Percentiles rank a stretch among this genome's conserved stretches.
phyloP scores from a whole-genome alignment of 2,113 vertebrate species.

The Antigone vipio region DNA sequence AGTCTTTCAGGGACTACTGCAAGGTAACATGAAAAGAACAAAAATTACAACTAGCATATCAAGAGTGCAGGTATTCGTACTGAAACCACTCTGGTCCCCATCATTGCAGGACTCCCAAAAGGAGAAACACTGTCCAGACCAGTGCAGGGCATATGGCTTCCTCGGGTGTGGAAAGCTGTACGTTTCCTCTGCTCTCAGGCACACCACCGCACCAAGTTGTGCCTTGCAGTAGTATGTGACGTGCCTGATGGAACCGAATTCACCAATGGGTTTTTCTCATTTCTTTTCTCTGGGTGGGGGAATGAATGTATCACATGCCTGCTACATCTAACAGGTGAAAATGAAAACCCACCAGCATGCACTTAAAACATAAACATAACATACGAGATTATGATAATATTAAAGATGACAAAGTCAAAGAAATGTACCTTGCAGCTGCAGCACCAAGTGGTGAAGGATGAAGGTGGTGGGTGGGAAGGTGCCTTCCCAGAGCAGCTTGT shows the following conservation, averaged over 20 bases:
- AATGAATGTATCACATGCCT: not conserved
- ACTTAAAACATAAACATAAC: not conserved
- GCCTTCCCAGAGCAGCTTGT: not conserved
- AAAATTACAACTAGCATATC: not conserved
- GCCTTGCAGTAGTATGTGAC: not conserved
- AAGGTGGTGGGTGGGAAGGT: not conserved
- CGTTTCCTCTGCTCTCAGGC: not conserved
- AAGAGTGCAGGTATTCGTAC: not conserved
- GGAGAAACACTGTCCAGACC: not conserved
- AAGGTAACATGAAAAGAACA: not conserved
- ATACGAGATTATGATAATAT: not conserved
- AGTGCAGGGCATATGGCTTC: rapidly evolving
- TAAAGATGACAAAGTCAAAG: not conserved
- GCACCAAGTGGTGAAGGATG: not conserved
- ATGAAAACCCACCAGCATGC: not conserved
- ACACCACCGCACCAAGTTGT: not conserved
- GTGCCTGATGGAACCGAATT: not conserved
- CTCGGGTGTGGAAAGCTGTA: rapidly evolving
- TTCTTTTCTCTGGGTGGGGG: not conserved
- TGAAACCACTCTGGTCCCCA: not conserved
- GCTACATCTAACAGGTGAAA: not conserved
- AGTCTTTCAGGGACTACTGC: not conserved
- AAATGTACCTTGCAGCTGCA: not conserved
- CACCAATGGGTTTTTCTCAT: not conserved
- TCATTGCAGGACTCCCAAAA: not conserved